Conservation (phyloP, 1,140 invertebrate genomes). For the Bombus cullumanus region DNA sequence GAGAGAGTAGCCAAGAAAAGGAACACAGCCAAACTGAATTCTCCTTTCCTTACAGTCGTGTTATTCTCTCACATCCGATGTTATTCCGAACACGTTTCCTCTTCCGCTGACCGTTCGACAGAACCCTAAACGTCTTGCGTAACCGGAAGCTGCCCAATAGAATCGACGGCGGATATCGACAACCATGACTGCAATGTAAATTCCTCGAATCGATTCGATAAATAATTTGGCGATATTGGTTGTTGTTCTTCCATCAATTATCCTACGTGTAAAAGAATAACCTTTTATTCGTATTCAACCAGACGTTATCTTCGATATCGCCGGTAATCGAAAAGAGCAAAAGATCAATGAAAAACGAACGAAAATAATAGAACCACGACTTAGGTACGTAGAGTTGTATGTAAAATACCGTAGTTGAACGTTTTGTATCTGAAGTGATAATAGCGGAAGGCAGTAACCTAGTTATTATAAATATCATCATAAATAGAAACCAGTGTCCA, state of each 20-base stretch:
- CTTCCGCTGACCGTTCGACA: conserved; percentile 34
- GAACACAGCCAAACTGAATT: conserved; percentile 23
- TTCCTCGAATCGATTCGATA: background rate
- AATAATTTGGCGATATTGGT: background rate
- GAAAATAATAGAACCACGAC: background rate
- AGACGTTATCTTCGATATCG: too few relatives aligned
- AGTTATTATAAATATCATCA: background rate
- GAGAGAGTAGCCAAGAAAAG: background rate
- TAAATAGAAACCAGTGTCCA: background rate
- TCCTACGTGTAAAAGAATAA: background rate
- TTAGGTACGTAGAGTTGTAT: background rate
- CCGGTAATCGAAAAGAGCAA: background rate
- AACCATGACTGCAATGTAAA: conserved; percentile 50
- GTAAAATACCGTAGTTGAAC: background rate
- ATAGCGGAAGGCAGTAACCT: background rate
- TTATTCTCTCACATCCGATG: background rate
- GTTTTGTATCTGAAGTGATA: background rate
- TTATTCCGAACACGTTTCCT: conserved; percentile 46
- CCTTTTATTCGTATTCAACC: too few relatives aligned
- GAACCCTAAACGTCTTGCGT: conserved; percentile 44
- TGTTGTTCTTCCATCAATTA: background rate
- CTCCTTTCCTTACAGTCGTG: background rate
- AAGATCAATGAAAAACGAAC: background rate
- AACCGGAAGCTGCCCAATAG: conserved; percentile 38
- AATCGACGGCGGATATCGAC: conserved; percentile 44